A percentile compares a stretch with the other conserved stretches of the same genome.
Evolutionary conservation across 2,888 invertebrate species (phyloP).

Genomic region (Drosophila atripex): DNA sequence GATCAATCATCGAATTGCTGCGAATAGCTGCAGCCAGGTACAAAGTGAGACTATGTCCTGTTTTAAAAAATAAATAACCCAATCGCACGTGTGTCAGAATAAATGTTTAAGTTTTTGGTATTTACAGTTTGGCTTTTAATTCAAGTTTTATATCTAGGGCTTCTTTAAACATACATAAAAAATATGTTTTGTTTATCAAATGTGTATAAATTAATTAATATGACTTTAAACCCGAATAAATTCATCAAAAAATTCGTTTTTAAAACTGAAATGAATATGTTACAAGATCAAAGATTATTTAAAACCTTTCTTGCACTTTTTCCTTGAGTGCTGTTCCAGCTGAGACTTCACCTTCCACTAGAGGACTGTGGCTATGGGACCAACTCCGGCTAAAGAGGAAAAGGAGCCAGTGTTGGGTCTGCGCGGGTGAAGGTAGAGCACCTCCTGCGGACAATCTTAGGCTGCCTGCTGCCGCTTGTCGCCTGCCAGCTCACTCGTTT

Average conservation of each 20-base stretch:
- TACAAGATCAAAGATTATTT: neutral
- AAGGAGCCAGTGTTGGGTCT: neutral
- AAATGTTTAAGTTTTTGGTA: neutral
- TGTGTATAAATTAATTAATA: no score
- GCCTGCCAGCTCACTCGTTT: slow-evolving; percentile 65
- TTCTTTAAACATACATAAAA: no score
- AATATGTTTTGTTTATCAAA: no score
- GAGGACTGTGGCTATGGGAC: slow-evolving; percentile 2
- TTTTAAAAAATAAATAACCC: neutral
- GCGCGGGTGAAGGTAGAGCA: slow-evolving; percentile 19
- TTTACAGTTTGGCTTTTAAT: neutral
- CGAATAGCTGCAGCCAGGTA: neutral
- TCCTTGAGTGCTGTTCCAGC: slow-evolving; percentile 10
- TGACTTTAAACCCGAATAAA: no score
- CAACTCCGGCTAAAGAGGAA: slow-evolving; percentile 1
- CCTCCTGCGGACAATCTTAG: slow-evolving; percentile 59
- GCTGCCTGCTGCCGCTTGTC: slow-evolving; percentile 43
- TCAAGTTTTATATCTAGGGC: no score
- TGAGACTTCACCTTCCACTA: slow-evolving; percentile 6
- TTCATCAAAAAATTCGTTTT: no score
- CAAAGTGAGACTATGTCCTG: neutral
- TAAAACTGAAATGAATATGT: no score
- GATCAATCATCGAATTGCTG: neutral
- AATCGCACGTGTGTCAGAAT: neutral
- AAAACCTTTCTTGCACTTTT: neutral